Percentiles rank a stretch among this genome's conserved stretches.
These are phyloP conservation scores for Parthenolecanium corni DNA, from an alignment of 2,888 invertebrate genomes.

Conservation along the genomic window DNA sequence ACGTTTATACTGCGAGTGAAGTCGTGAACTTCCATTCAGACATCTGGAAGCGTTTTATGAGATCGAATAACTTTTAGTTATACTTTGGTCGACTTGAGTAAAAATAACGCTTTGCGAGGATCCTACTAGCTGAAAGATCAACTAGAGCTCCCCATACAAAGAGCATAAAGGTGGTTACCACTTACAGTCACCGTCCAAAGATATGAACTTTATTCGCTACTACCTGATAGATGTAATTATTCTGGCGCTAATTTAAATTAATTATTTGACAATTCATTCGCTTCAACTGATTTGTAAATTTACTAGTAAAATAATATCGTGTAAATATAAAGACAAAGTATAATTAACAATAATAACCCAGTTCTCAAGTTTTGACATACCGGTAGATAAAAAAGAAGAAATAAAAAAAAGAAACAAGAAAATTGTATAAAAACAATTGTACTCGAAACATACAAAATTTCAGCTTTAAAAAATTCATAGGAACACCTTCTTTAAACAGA, in stretches of 20 bases:
- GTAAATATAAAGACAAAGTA: constrained; percentile 22
- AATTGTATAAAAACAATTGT: background rate
- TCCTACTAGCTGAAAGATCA: constrained; percentile 61
- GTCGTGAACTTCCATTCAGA: too few species aligned
- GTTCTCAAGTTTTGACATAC: background rate
- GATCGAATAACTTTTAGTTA: too few species aligned
- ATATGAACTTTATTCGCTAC: constrained; percentile 55
- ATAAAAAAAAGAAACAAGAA: background rate
- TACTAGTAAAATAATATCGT: constrained; percentile 9
- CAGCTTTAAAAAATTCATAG: background rate
- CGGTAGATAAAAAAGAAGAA: too few species aligned
- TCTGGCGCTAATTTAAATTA: background rate
- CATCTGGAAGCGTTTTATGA: too few species aligned
- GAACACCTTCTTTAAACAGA: background rate
- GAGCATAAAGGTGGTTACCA: constrained; percentile 71
- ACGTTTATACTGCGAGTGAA: too few species aligned
- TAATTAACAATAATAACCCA: constrained; percentile 13
- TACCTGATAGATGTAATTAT: constrained; percentile 51
- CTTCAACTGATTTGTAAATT: constrained; percentile 5
- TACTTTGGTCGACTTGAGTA: too few species aligned
- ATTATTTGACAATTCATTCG: constrained; percentile 8
- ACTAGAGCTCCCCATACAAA: constrained; percentile 59
- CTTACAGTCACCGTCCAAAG: constrained; percentile 59
- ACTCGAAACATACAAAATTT: background rate
- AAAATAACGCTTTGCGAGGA: constrained; percentile 53